Evolutionary conservation across 2,797 vertebrate species (phyloP).

Genomic region (Sebastes matsubarae): DNA sequence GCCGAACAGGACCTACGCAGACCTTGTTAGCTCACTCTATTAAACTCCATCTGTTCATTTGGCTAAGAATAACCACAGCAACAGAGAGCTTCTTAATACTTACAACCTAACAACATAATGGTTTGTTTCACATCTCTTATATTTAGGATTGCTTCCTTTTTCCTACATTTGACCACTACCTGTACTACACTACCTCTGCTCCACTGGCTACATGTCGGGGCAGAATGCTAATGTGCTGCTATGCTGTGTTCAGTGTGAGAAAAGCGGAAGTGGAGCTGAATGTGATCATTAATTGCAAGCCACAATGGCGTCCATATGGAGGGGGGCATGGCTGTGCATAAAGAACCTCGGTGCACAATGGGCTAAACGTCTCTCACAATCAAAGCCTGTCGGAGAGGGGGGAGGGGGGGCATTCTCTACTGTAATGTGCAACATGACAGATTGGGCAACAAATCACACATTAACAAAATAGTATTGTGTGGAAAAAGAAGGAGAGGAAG

Average conservation of each 20-base stretch:
- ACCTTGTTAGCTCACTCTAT: conserved; percentile 8
- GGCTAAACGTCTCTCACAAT: conserved; percentile 37
- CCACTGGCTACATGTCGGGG: conserved; percentile 1
- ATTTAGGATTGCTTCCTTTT: neutral
- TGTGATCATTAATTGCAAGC: conserved; percentile 65
- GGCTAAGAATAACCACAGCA: conserved; percentile 7
- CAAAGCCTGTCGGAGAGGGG: conserved; percentile 4
- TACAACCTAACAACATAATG: neutral
- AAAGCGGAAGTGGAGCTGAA: conserved; percentile 66
- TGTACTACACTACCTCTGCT: conserved; percentile 2
- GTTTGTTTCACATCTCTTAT: neutral
- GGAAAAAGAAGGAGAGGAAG: conserved; percentile 36
- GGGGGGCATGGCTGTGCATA: conserved; percentile 58
- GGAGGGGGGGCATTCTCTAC: neutral
- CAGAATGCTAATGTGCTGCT: conserved; percentile 67
- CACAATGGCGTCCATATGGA: conserved; percentile 60
- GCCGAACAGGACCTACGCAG: conserved; percentile 15
- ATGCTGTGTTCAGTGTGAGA: conserved; percentile 48
- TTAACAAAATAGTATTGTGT: conserved; percentile 67
- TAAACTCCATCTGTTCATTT: conserved; percentile 7
- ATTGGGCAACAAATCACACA: conserved; percentile 60
- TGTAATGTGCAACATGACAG: conserved; percentile 48
- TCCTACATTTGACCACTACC: conserved; percentile 15
- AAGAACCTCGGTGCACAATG: conserved; percentile 56
- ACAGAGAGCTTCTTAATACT: neutral